phyloP scores from a whole-genome alignment of 2,888 invertebrate species.

The Muscina levida region DNA sequence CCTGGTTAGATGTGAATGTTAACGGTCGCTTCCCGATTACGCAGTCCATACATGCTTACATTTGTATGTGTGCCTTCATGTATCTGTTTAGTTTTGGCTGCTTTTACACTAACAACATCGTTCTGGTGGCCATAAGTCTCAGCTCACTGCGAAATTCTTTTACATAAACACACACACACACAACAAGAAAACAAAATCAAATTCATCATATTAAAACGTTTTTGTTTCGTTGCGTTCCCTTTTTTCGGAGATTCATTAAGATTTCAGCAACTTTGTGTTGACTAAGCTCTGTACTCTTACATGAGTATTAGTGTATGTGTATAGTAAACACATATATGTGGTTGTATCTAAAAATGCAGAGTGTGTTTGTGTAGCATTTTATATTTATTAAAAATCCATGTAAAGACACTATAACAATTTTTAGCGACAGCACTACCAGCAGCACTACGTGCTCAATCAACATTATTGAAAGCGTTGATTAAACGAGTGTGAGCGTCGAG shows the following conservation, averaged over 20 bases:
- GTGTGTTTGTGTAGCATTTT: slow-evolving; percentile 41
- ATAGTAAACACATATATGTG: neutral
- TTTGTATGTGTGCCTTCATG: neutral
- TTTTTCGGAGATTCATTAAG: slow-evolving; percentile 15
- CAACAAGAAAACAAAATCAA: slow-evolving; percentile 27
- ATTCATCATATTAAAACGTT: slow-evolving; percentile 57
- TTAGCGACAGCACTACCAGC: slow-evolving; percentile 49
- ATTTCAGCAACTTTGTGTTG: slow-evolving; percentile 13
- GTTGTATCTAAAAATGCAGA: neutral
- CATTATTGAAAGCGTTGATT: slow-evolving; percentile 59
- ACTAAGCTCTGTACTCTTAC: slow-evolving; percentile 30
- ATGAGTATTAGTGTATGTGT: neutral
- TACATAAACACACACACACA: too few species aligned
- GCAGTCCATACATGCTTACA: too few species aligned
- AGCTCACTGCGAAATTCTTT: neutral
- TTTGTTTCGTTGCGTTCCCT: neutral
- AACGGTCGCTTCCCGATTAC: slow-evolving; percentile 30
- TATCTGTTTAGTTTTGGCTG: neutral
- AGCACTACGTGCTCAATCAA: slow-evolving; percentile 61
- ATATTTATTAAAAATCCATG: slow-evolving; percentile 59
- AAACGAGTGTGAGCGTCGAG: slow-evolving; percentile 10
- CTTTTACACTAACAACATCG: too few species aligned
- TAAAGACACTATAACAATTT: slow-evolving; percentile 41
- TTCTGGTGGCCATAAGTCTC: slow-evolving; percentile 24
- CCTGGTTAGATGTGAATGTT: slow-evolving; percentile 10